Base-by-base conservation (phyloP, 2,888 invertebrate genomes). In the Hyppa rectilinea region DNA sequence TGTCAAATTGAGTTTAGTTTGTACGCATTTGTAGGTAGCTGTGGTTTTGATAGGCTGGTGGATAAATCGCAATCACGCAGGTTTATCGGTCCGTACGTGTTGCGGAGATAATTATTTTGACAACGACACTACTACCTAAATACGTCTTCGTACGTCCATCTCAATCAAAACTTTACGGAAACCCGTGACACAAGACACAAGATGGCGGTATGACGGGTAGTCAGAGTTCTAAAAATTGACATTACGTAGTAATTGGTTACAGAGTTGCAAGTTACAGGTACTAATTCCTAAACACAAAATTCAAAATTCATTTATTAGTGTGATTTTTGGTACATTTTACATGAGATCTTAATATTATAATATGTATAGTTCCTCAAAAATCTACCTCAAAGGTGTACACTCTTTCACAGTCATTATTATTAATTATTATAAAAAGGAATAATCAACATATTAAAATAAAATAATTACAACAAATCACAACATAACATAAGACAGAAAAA, bases 1-100 rank as follows among this genome's bases (percentile, higher is more conserved):
- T 43, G 79, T 64, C 73, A 61, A 61, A 20, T 64, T 78, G 40
- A 60, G 53, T 43, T 36, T 20, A 43, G 52, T 53, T 62, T 38
- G 55, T 40, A 43, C 14, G 20, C 36, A 43, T 31, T 58, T 49
- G 14, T 23, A 63, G 6, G 56, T 4, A 29, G 29, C 20, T 38
- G n/a, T 34, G 50, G 34, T 50, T 50, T 45, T n/a, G 20, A 34
- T 20, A 1, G 7, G 26, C 12, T 31, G 6, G 10, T 49, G n/a
- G 9, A 43, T 45, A 31, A 43, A 14, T 45, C 45, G 20, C 10
- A 52, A 40, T n/a, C 2, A 36, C n/a, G 12, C 2, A n/a, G 26
- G 34, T 43, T 17, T 2, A 45, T 29, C 4, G 4, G 2, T 14
- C n/a, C 4, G 12, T 31, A n/a, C 20, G 4, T 50, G 34, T 20